These are phyloP conservation scores for Didymodactylos carnosus DNA, from an alignment of 2,888 invertebrate species.

Conservation along the genomic window DNA sequence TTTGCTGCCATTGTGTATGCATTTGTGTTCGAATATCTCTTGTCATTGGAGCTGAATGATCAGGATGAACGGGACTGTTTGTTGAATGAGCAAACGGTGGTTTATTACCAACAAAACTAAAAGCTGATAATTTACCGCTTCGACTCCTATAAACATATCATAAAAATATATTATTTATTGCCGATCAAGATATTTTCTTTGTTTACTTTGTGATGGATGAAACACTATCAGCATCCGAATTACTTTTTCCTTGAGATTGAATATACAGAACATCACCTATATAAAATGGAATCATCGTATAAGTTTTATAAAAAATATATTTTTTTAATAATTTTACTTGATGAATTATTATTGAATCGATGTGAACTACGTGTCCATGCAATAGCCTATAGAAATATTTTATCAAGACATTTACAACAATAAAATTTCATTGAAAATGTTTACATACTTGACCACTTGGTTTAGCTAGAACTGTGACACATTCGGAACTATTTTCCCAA, in stretches of 20 bases:
- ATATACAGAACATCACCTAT: neutral
- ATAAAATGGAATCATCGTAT: too few species aligned
- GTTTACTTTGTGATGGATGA: neutral
- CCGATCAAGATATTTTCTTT: neutral
- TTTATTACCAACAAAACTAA: neutral
- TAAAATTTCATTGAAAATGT: too few species aligned
- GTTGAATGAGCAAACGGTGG: neutral
- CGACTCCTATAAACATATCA: neutral
- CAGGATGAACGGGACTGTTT: neutral
- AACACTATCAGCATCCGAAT: neutral
- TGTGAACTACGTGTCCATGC: neutral
- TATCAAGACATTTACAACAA: too few species aligned
- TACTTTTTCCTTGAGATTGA: neutral
- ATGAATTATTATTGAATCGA: neutral
- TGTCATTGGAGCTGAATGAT: too few species aligned
- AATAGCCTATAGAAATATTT: too few species aligned
- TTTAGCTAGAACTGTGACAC: constrained; percentile 31
- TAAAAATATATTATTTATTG: neutral
- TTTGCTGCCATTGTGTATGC: too few species aligned
- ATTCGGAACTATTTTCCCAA: constrained; percentile 33
- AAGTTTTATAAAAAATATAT: neutral
- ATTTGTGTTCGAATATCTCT: neutral
- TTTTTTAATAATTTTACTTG: neutral
- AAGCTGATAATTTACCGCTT: neutral
- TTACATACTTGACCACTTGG: constrained; percentile 33